Conservation (phyloP, 2,113 vertebrate species). For the Siniperca chuatsi region DNA sequence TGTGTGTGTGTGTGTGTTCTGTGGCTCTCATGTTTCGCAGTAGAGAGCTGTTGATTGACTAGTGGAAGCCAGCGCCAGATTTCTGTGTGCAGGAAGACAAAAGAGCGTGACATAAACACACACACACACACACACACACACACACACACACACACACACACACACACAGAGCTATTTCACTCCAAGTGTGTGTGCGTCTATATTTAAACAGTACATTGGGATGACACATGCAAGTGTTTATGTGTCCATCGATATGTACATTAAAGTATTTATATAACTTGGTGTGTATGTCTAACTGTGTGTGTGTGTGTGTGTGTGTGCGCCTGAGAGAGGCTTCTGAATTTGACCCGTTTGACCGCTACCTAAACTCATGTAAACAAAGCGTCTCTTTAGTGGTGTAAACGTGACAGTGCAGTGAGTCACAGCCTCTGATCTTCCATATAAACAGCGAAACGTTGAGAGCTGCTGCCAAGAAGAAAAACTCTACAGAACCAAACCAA, state of each 20-base stretch:
- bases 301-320: background rate
- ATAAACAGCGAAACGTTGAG: slow-evolving; percentile 46
- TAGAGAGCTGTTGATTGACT: slow-evolving; percentile 60
- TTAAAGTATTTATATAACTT: slow-evolving; percentile 38
- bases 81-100: slow-evolving; percentile 61
- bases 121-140: background rate
- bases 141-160: background rate
- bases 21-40: slow-evolving; percentile 41
- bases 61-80: slow-evolving; percentile 51
- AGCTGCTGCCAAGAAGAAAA: slow-evolving; percentile 48
- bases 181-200: slow-evolving; percentile 26
- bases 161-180: background rate
- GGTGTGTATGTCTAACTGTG: background rate
- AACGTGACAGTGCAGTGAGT: slow-evolving; percentile 63
- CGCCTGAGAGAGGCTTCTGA: slow-evolving; percentile 52
- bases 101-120: slow-evolving; percentile 54
- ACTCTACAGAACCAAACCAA: slow-evolving; percentile 11
- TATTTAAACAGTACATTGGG: slow-evolving; percentile 33
- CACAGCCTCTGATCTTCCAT: slow-evolving; percentile 57
- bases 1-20: background rate
- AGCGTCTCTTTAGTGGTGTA: slow-evolving; percentile 58
- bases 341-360: slow-evolving; percentile 62
- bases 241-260: slow-evolving; percentile 32
- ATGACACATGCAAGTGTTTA: slow-evolving; percentile 34
- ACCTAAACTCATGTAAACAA: slow-evolving; percentile 69